Percentiles rank a stretch among this genome's conserved stretches.
These are phyloP conservation scores for Etheostoma nigrum DNA, from an alignment of 2,797 vertebrate species.

Conservation along the genomic window DNA sequence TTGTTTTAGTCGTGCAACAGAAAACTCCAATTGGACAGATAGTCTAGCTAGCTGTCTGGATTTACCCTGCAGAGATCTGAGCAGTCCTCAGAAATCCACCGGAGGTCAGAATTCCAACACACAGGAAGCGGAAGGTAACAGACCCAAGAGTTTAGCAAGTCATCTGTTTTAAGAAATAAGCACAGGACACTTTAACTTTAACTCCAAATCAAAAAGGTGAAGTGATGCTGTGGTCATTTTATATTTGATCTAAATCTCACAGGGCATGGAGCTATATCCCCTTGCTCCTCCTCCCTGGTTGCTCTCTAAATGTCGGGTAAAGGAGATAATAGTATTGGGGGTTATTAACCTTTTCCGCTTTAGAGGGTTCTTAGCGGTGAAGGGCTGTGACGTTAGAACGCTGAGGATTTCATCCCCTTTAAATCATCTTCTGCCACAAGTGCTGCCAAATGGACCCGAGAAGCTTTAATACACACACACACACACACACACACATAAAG, in stretches of 20 bases:
- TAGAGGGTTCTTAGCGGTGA: constrained; percentile 78
- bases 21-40: no score
- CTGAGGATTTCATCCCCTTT: constrained; percentile 72
- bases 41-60: no score
- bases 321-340: constrained; percentile 70
- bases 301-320: constrained; percentile 65
- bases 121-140: no score
- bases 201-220: not conserved
- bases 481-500: constrained; percentile 31
- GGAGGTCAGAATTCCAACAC: no score
- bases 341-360: constrained; percentile 85
- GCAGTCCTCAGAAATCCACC: no score
- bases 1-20: no score
- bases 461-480: constrained; percentile 64
- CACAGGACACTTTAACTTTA: not conserved
- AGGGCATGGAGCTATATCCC: constrained; percentile 8
- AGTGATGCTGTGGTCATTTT: constrained; percentile 6
- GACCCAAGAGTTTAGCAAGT: not conserved
- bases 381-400: constrained; percentile 71
- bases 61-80: no score
- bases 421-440: constrained; percentile 79
- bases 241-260: not conserved
- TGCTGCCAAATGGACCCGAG: constrained; percentile 76
- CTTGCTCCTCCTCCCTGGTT: constrained; percentile 47
- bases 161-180: not conserved